Conservation (phyloP, 2,888 invertebrate species). For the Patella ulyssiponensis region DNA sequence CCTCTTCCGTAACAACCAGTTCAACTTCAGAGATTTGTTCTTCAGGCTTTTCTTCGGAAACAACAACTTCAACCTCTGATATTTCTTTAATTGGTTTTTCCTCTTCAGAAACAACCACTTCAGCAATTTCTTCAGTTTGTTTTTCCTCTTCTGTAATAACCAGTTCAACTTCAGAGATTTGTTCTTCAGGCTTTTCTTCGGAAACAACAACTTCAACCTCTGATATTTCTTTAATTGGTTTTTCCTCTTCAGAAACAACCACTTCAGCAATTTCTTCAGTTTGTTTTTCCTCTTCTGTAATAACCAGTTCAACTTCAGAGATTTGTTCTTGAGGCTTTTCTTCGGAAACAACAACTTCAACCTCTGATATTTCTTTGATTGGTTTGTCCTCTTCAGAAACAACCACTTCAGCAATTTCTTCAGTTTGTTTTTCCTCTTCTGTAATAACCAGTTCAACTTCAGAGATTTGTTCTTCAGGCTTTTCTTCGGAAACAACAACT, state of each 20-base stretch:
- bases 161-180: constrained; percentile 21
- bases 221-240: constrained; percentile 4
- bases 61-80: not conserved
- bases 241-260: not conserved
- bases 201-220: not conserved
- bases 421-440: not conserved
- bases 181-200: constrained; percentile 15
- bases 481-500: not conserved
- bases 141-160: constrained; percentile 11
- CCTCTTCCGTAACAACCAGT: constrained; percentile 32
- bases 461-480: not conserved
- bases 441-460: not conserved
- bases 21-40: not conserved
- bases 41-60: not conserved
- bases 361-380: not conserved
- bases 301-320: constrained; percentile 1
- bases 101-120: constrained; percentile 15
- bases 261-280: too few species aligned
- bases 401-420: not conserved
- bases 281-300: not conserved
- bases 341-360: not conserved
- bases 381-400: not conserved
- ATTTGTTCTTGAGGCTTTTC: not conserved
- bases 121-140: constrained; percentile 20
- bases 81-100: constrained; percentile 9